Base-by-base conservation (phyloP, 2,113 vertebrate species). In the Peromyscus maniculatus region DNA sequence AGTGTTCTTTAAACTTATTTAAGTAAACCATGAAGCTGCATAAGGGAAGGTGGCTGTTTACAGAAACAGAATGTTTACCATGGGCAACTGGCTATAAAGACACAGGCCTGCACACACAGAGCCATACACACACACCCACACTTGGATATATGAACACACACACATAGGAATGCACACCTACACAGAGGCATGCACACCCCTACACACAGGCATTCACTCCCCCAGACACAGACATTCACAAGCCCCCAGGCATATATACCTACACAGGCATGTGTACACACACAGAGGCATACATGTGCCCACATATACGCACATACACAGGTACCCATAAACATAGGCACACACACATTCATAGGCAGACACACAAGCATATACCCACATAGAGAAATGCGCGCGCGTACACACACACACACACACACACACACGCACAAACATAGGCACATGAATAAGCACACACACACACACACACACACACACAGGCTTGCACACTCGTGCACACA, bases 1-100 rank as follows among this genome's bases (percentile, higher is more conserved):
- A 36, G 31, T 7, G 31, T 64, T 93, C 46, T 67, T 97, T 89
- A 95, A 82, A 87, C 79, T 72, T 75, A 96, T 86, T 97, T 95
- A 87, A 86, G 86, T 59, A 62, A 91, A 93, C 74, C 82, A 36
- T 87, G 67, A 78, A 79, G 77, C 75, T 97, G 96, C 59, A 90
- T 46, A 88, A 93, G 75, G 87, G 52, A 91, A 96, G 2, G 78
- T 17, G 72, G 59, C 19, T 19, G 66, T 92, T 89, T 57, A 89
- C 28, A 78, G 95, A 96, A 66, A 91, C 62, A 49, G 5, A 33
- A 92, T 0, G 0, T 21, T 11, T 64, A 64, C 78, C 57, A 46
- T 15, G 64, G 11, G 62, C 74, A n/a, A 33, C 0, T 2, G 67
- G 17, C 43, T n/a, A 6, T 64, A 28, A 1, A 13, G 66, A n/a